Conservation (phyloP, 2,113 vertebrate genomes). For the Xiphophorus couchianus region DNA sequence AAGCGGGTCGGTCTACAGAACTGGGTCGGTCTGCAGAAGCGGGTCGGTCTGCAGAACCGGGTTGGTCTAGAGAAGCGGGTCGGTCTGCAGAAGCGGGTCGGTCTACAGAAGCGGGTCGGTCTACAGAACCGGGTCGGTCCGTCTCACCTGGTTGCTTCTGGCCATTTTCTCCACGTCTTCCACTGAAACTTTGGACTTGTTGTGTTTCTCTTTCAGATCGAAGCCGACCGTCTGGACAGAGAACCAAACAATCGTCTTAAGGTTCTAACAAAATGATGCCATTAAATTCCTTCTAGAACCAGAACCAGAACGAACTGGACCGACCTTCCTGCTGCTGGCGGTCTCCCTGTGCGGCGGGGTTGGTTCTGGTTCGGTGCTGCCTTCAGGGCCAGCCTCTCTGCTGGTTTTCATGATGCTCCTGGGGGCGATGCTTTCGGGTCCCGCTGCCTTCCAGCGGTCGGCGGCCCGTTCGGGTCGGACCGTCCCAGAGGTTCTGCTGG, state of each 20-base stretch:
- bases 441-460: too few relatives aligned
- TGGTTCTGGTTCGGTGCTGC: background rate
- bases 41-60: background rate
- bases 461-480: background rate
- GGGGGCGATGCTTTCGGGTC: background rate
- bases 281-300: too few relatives aligned
- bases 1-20: background rate
- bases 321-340: constrained; percentile 39
- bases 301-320: background rate
- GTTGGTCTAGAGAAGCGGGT: background rate
- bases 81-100: background rate
- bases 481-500: too few relatives aligned
- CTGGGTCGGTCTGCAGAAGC: background rate
- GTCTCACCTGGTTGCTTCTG: constrained; percentile 75
- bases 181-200: constrained; percentile 67
- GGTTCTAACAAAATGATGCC: too few relatives aligned
- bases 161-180: constrained; percentile 69
- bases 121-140: background rate
- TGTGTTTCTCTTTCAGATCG: constrained; percentile 71
- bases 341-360: background rate
- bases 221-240: constrained; percentile 72
- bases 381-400: background rate
- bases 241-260: background rate
- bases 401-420: background rate
- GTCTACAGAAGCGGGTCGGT: background rate